Conservation (phyloP, 2,797 vertebrate genomes). For the Manis pentadactyla region DNA sequence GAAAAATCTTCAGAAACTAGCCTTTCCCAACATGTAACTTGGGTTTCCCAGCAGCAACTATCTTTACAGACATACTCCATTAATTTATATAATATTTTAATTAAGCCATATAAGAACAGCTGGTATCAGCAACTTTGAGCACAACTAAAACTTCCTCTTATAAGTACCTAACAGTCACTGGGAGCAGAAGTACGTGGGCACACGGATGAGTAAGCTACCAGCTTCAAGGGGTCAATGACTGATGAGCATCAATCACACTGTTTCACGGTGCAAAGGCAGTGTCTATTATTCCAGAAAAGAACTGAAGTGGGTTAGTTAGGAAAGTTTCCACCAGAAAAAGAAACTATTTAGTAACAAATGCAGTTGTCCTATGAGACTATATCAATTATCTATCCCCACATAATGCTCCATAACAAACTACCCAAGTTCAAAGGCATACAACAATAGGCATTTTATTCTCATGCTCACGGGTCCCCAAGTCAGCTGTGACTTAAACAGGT, state of each 20-base stretch:
- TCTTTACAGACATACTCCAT: not conserved
- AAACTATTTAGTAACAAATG: conserved; percentile 30
- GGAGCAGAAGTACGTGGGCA: not conserved
- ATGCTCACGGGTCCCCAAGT: not conserved
- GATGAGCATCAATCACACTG: not conserved
- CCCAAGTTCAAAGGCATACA: not conserved
- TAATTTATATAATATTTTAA: not conserved
- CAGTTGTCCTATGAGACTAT: not conserved
- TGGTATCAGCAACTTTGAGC: not conserved
- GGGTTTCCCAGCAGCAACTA: not conserved
- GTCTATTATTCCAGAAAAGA: not conserved
- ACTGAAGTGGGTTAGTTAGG: not conserved
- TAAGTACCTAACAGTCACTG: not conserved
- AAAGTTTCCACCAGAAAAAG: not conserved
- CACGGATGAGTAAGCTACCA: not conserved
- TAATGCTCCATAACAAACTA: not conserved
- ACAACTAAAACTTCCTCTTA: not conserved
- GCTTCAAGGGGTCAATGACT: not conserved
- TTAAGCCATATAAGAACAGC: not conserved
- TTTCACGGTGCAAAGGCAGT: no score
- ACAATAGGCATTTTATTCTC: not conserved
- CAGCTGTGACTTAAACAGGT: not conserved
- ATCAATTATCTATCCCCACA: not conserved
- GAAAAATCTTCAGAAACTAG: not conserved
- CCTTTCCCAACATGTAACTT: not conserved